Evolutionary conservation across 2,888 invertebrate species (phyloP), one percentile per base, ranked within the genome.

Genomic region (Clitarchus hookeri): DNA sequence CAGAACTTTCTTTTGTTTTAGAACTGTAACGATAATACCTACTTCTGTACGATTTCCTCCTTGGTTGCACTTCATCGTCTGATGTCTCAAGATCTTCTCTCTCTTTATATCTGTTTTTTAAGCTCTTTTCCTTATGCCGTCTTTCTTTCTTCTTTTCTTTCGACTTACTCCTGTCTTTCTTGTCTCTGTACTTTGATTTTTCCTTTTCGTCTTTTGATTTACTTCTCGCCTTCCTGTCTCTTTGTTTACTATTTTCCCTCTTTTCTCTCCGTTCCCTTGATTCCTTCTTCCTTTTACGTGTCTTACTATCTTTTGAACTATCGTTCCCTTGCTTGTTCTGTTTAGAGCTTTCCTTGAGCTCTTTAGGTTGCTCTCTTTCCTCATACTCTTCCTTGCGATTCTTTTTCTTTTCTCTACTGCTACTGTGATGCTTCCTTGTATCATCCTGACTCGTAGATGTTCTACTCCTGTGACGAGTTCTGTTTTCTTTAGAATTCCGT

Each of bases 401-500:
- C 9, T 84, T 85, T 48, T 80, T 85, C 36, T 85, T 86, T 26
- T 84, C 54, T 11, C 80, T 83, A 27, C 53, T 83, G 54, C 83
- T 48, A 48, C 85, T 84, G n/a, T 77, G 85, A 36, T 44, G 85
- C 80, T 85, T 79, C 16, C 53, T 77, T n/a, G 78, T 44, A 79
- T 86, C 83, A 79, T 83, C 78, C 27, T 77, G 82, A 82, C 27
- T 82, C 23, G 82, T 36, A 26, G 19, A 6, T 36, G 82, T 44
- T 79, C 84, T 83, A 8, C 83, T 85, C 48, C 48, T 85, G 19
- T 79, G 78, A 44, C 54, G 54, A 26, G 78, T 84, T 44, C 85
- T 87, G 9, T 26, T 48, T 26, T 87, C 87, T 26, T 80, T 85
- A 13, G 87, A 87, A 80, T 85, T 85, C 26, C 85, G 79, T 13